Percentiles rank a stretch among this genome's conserved stretches.
Conservation (phyloP, 1,140 invertebrate species). For the Trachymyrmex cornetzi region DNA sequence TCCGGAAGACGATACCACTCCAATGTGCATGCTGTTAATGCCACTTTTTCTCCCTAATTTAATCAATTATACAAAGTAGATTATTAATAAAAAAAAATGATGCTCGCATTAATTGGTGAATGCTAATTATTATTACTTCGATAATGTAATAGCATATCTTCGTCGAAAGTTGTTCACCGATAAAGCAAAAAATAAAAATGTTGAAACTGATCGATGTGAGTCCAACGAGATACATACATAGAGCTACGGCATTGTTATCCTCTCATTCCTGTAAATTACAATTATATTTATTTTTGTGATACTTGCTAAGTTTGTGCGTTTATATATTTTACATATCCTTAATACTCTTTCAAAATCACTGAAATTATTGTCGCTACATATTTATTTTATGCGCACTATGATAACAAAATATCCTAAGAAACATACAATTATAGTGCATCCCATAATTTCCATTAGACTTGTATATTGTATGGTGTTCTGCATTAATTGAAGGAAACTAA, state of each 20-base stretch:
- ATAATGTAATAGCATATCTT: constrained; percentile 6
- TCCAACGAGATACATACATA: constrained; percentile 48
- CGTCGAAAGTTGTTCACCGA: constrained; percentile 52
- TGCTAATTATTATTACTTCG: background rate
- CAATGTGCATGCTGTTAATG: constrained; percentile 15
- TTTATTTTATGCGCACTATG: background rate
- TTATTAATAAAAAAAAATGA: background rate
- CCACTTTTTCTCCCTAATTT: constrained; percentile 7
- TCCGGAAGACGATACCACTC: constrained; percentile 17
- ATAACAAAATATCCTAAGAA: constrained; percentile 34
- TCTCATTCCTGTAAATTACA: constrained; percentile 43
- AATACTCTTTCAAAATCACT: background rate
- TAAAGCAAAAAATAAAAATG: constrained; percentile 70
- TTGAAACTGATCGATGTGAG: constrained; percentile 63
- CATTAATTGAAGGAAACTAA: constrained; percentile 71
- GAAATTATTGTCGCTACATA: background rate
- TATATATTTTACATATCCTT: background rate
- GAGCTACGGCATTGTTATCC: background rate
- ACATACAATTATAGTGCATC: constrained; percentile 73
- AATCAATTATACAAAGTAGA: background rate
- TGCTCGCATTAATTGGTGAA: background rate
- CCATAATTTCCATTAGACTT: constrained; percentile 66
- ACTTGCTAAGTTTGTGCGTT: background rate
- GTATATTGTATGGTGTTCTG: constrained; percentile 74
- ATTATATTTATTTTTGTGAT: background rate